These are phyloP conservation scores for Limnephilus marmoratus DNA, from an alignment of 2,888 invertebrate species.

Conservation along the genomic window DNA sequence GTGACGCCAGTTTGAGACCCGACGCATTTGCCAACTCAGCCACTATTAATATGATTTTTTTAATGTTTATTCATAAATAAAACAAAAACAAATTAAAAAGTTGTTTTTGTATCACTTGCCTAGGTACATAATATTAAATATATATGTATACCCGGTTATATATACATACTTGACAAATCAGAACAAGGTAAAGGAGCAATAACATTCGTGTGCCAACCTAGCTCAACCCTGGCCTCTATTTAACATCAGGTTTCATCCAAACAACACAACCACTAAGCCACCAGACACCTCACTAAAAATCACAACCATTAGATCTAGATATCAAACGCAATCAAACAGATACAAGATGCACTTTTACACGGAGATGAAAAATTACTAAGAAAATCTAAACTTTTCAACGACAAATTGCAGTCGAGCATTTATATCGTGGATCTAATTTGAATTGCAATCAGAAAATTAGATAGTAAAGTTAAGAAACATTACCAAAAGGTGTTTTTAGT, in stretches of 20 bases:
- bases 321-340: not conserved
- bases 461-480: not conserved
- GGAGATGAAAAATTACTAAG: not conserved
- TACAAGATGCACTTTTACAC: not conserved
- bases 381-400: not conserved
- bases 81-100: not conserved
- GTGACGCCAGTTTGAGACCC: too few relatives aligned
- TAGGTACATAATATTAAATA: not conserved
- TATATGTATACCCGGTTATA: not conserved
- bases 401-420: not conserved
- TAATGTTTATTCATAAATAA: too few relatives aligned
- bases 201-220: slow-evolving; percentile 31
- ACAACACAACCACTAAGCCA: not conserved
- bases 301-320: not conserved
- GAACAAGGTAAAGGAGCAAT: slow-evolving; percentile 38
- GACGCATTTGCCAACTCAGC: too few relatives aligned
- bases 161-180: slow-evolving; percentile 12
- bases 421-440: not conserved
- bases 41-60: too few relatives aligned
- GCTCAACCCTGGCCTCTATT: slow-evolving; percentile 26
- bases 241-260: not conserved
- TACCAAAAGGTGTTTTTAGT: not conserved
- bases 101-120: not conserved
- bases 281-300: slow-evolving; percentile 4
- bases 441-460: not conserved